phyloP scores from a whole-genome alignment of 2,888 invertebrate genomes.

The Graphium colonna region DNA sequence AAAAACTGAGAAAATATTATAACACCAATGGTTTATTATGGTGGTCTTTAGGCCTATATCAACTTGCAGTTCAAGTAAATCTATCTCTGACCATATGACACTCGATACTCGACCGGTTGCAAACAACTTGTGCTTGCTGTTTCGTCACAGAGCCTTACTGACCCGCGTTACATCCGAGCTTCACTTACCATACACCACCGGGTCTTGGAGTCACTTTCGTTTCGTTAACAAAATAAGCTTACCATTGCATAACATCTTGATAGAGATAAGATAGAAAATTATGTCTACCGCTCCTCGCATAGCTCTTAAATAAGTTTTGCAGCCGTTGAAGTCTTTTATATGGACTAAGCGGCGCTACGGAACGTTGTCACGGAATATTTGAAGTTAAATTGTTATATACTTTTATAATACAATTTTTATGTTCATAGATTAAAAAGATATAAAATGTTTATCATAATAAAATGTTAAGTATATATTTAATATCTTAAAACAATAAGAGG shows the following conservation, averaged over 20 bases:
- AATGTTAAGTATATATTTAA: too few relatives aligned
- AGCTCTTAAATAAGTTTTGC: not conserved
- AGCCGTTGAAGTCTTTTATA: slow-evolving; percentile 21
- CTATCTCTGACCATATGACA: slow-evolving; percentile 2
- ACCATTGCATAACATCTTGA: slow-evolving; percentile 14
- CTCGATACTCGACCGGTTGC: slow-evolving; percentile 12
- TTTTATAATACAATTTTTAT: too few relatives aligned
- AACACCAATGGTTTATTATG: too few relatives aligned
- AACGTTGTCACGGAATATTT: too few relatives aligned
- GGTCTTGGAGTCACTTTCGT: slow-evolving; percentile 22
- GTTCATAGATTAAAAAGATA: too few relatives aligned
- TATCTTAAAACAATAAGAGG: too few relatives aligned
- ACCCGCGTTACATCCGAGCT: slow-evolving; percentile 20
- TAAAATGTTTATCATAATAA: too few relatives aligned
- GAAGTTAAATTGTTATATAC: too few relatives aligned
- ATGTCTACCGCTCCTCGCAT: slow-evolving; percentile 9
- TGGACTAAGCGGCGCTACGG: too few relatives aligned
- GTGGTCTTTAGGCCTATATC: too few relatives aligned
- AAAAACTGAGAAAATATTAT: too few relatives aligned
- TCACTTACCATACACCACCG: slow-evolving; percentile 9
- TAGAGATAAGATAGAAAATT: slow-evolving; percentile 13
- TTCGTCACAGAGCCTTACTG: slow-evolving; percentile 17
- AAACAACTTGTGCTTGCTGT: slow-evolving; percentile 9
- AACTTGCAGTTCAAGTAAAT: too few relatives aligned
- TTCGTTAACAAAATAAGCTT: slow-evolving; percentile 18